Percentiles rank a stretch among this genome's conserved stretches.
Conservation (phyloP, 1,140 invertebrate species). For the Tenebrio molitor region DNA sequence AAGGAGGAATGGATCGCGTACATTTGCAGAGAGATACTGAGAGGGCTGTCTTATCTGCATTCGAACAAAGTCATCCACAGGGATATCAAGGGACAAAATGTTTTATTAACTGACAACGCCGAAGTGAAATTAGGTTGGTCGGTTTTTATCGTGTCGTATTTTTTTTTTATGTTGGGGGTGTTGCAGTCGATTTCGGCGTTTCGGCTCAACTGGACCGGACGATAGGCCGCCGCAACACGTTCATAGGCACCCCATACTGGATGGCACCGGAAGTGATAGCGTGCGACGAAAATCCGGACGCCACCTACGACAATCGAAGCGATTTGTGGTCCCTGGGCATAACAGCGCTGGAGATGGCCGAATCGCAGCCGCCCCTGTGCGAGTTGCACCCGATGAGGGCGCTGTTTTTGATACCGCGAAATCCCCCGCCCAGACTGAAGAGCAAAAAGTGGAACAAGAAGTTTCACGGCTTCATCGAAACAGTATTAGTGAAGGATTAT, state of each 20-base stretch:
- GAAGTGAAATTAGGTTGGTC: conserved; percentile 94
- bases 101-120: conserved; percentile 98
- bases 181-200: conserved; percentile 99
- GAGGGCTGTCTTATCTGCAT: conserved; percentile 97
- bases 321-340: conserved; percentile 99
- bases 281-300: conserved; percentile 99
- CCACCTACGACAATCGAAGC: conserved; percentile 99
- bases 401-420: conserved; percentile 98
- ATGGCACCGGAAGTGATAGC: conserved; percentile 99
- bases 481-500: conserved; percentile 96
- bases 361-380: conserved; percentile 98
- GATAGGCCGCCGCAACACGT: conserved; percentile 98
- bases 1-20: conserved; percentile 99
- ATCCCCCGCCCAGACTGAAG: conserved; percentile 96
- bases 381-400: conserved; percentile 99
- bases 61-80: conserved; percentile 99
- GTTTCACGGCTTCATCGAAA: conserved; percentile 91
- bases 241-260: conserved; percentile 99
- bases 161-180: too few species aligned
- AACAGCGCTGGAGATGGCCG: conserved; percentile 99
- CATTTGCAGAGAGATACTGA: conserved; percentile 96
- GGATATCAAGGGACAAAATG: conserved; percentile 99
- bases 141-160: background rate
- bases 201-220: conserved; percentile 99
- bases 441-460: conserved; percentile 99